Evolutionary conservation across 1,140 invertebrate genomes (phyloP).

Genomic region (Ectropis grisescens): DNA sequence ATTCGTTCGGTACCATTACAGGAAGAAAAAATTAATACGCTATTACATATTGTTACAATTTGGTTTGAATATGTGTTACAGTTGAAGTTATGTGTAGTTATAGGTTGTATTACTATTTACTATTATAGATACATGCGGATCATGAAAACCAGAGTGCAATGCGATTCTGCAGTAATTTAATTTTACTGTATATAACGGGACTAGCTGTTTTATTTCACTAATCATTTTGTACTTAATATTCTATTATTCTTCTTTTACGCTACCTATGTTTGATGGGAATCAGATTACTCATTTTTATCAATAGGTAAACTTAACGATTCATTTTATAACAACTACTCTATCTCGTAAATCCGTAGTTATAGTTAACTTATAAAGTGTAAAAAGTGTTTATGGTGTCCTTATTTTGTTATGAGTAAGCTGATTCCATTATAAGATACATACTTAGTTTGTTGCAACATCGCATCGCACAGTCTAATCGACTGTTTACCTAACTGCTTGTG

Average conservation of each 20-base stretch:
- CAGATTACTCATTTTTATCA: slow-evolving; percentile 32
- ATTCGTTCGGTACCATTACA: slow-evolving; percentile 64
- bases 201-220: slow-evolving; percentile 59
- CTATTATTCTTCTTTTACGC: slow-evolving; percentile 57
- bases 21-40: slow-evolving; percentile 66
- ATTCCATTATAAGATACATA: slow-evolving; percentile 47
- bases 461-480: slow-evolving; percentile 51
- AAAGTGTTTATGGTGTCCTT: too few species aligned
- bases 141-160: slow-evolving; percentile 65
- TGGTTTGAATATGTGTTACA: slow-evolving; percentile 68
- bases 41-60: slow-evolving; percentile 66
- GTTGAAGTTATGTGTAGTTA: slow-evolving; percentile 63
- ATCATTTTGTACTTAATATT: slow-evolving; percentile 66
- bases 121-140: slow-evolving; percentile 58
- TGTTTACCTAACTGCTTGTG: slow-evolving; percentile 61
- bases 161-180: slow-evolving; percentile 51
- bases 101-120: slow-evolving; percentile 57
- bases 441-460: slow-evolving; percentile 42
- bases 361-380: too few species aligned
- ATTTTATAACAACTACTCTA: slow-evolving; percentile 1
- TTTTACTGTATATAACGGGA: slow-evolving; percentile 51
- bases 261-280: slow-evolving; percentile 59
- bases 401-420: slow-evolving; percentile 43
- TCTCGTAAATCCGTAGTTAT: too few species aligned
- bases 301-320: slow-evolving; percentile 1